Evolutionary conservation across 2,797 vertebrate species (phyloP).

Genomic region (Paguma larvata): DNA sequence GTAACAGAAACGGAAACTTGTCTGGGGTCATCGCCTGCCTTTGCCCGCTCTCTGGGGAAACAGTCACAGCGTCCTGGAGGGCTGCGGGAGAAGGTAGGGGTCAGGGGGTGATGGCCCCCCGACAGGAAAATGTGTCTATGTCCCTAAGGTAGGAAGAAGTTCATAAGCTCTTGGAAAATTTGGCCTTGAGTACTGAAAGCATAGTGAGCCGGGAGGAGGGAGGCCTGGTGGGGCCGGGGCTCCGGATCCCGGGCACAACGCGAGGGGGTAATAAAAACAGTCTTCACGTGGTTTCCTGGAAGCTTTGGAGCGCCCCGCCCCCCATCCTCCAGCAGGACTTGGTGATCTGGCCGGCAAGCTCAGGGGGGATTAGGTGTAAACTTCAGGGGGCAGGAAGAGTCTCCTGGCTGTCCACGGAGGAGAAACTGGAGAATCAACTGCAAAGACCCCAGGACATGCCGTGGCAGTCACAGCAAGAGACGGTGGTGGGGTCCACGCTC

Average conservation of each 20-base stretch:
- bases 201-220: too few species aligned
- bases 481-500: fast-evolving
- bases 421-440: fast-evolving
- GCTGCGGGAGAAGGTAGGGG: neutral
- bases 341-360: neutral
- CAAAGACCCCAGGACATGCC: too few species aligned
- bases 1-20: neutral
- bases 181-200: neutral
- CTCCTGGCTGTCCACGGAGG: fast-evolving
- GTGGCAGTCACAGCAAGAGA: too few species aligned
- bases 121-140: too few species aligned
- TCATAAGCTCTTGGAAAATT: neutral
- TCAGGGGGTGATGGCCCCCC: too few species aligned
- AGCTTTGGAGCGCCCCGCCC: too few species aligned
- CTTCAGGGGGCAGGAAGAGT: neutral
- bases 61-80: too few species aligned
- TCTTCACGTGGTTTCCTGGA: neutral
- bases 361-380: neutral
- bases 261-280: fast-evolving
- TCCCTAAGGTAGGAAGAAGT: neutral
- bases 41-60: neutral
- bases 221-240: fast-evolving
- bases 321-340: neutral
- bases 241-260: neutral
- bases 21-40: neutral